Base-by-base conservation (phyloP, 2,797 vertebrate genomes). In the Octomys mimax region DNA sequence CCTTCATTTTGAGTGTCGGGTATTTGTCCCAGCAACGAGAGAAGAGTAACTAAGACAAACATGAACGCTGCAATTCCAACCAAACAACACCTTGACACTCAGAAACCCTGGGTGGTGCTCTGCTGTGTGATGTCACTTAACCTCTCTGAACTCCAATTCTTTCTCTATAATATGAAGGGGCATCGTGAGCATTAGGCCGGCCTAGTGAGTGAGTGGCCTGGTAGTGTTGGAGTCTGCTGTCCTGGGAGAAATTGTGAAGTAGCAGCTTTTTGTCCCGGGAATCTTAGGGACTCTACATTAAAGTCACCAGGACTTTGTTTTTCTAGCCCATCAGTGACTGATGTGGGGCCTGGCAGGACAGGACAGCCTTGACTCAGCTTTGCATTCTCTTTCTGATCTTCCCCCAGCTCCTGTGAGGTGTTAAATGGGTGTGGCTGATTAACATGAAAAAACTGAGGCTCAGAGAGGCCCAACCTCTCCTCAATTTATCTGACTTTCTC, bases 361-460 rank as follows among this genome's bases (percentile, higher is more conserved):
- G 73, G 59, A 36, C 12, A 39, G 33, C 2, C 49, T 73, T 73
- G 79, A 80, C 2, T 36, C 18, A 89, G 64, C 73, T 68, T 87
- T 21, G 42, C 26, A 6, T 52, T 62, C 7, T 42, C 31, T 92
- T 3, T 36, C 62, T 84, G 70, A 59, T 81, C 24, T 46, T 81
- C 22, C 14, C 36, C 36, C 13, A 36, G 66, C 26, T 81, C 66
- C 66, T 73, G 14, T 10, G 3, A 66, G 31, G n/a, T 22, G 52
- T 22, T 59, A 59, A 7, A 28, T 62, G 59, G 6, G 6, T 7
- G 77, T 71, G 64, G 36, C 71, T 46, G 19, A 59, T 64, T 54
- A 75, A 66, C 33, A 80, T 26, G 66, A 68, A 83, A 70, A 95
- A 78, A 75, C 77, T 36, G 19, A 88, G 86, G 79, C 82, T 71